Conservation (phyloP, 1,140 invertebrate genomes). For the Battus philenor region DNA sequence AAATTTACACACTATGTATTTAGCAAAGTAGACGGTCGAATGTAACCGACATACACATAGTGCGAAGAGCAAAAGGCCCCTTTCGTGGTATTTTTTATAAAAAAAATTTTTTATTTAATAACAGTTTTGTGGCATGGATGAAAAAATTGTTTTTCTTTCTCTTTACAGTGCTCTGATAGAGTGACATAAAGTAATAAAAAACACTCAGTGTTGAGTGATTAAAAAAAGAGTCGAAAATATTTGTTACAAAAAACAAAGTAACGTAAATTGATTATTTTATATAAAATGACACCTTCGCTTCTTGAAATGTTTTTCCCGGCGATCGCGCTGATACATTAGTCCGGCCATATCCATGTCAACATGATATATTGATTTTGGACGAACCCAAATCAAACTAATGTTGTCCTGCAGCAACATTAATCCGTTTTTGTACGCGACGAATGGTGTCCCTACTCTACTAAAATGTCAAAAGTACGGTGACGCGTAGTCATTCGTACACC, state of each 20-base stretch:
- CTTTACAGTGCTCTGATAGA: neutral
- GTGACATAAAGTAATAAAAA: neutral
- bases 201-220: neutral
- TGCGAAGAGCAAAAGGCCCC: too few species aligned
- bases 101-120: too few species aligned
- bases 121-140: too few species aligned
- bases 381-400: constrained; percentile 15
- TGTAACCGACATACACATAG: too few species aligned
- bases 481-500: constrained; percentile 3
- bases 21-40: too few species aligned
- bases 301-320: neutral
- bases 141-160: too few species aligned
- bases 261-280: neutral
- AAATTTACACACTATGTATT: too few species aligned
- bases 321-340: constrained; percentile 7
- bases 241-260: neutral
- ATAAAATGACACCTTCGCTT: neutral
- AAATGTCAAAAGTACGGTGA: constrained; percentile 3
- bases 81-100: too few species aligned
- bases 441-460: neutral
- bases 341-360: constrained; percentile 11
- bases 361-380: constrained; percentile 15
- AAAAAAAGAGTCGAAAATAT: neutral
- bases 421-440: constrained; percentile 10
- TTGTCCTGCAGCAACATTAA: constrained; percentile 14